Percentiles rank a stretch among this genome's conserved stretches.
phyloP scores from a whole-genome alignment of 1,140 invertebrate genomes.

The Ruditapes philippinarum region DNA sequence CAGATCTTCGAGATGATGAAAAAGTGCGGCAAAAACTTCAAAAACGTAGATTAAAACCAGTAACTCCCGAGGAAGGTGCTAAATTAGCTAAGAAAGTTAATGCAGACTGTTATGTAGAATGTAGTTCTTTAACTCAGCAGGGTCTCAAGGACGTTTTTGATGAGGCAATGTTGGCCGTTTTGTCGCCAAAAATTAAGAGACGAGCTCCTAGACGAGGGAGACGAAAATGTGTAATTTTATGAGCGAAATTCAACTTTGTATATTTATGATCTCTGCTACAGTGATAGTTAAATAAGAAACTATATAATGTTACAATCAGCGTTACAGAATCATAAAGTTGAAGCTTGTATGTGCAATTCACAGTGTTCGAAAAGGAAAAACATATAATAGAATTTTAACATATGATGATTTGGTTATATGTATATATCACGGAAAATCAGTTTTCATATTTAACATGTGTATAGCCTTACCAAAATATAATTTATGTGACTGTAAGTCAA shows the following conservation, averaged over 20 bases:
- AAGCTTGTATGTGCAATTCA: too few species aligned
- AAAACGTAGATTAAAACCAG: conserved; percentile 94
- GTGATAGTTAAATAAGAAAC: too few species aligned
- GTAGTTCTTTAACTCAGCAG: conserved; percentile 91
- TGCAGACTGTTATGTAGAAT: conserved; percentile 96
- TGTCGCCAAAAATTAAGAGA: conserved; percentile 76
- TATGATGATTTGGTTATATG: too few species aligned
- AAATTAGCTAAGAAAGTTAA: conserved; percentile 90
- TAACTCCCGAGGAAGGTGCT: conserved; percentile 92
- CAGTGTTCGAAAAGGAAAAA: too few species aligned
- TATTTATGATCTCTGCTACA: too few species aligned
- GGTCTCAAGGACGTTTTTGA: conserved; percentile 83
- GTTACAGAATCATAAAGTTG: too few species aligned
- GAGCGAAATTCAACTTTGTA: too few species aligned
- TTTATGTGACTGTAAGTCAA: too few species aligned
- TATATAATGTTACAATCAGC: neutral
- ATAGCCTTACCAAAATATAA: too few species aligned
- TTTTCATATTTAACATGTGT: too few species aligned
- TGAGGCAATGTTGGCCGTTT: conserved; percentile 79
- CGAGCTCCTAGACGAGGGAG: conserved; percentile 36
- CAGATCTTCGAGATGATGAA: conserved; percentile 82
- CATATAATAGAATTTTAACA: too few species aligned
- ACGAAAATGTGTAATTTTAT: conserved; percentile 73
- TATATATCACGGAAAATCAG: too few species aligned
- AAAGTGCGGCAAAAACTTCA: conserved; percentile 92